Base-by-base conservation (phyloP, 2,888 invertebrate species). In the Colletes collaris region DNA sequence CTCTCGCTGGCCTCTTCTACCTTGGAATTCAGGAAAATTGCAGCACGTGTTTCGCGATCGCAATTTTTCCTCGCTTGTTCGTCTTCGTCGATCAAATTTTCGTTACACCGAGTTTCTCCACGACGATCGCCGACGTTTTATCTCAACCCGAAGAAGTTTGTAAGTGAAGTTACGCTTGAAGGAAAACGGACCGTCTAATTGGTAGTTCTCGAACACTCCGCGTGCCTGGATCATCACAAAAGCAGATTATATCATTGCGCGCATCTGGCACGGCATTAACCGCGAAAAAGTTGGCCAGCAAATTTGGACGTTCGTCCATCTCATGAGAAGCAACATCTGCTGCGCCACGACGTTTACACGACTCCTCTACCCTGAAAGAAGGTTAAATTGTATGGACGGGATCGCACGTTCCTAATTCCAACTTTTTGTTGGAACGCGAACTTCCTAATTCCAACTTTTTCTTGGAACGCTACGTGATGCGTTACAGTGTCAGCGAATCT, bases 281-380 rank as follows among this genome's bases (percentile, higher is more conserved):
- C 78, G 73, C 67, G 55, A 81, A 76, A 87, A 86, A 87, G 87
- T 86, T 86, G 83, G 83, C 73, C 64, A 73, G 78, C 74, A 72
- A 73, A 81, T 79, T 66, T 65, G 79, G 60, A 79, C 76, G 79
- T 78, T 76, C 65, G 75, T 62, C 71, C 74, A 79, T 80, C 79
- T 77, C 75, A 53, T 58, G 74, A 71, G 77, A 77, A 81, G 81
- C 69, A 87, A 87, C 86, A 86, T 87, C 87, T 86, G 86, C 75
- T 59, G 73, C 76, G 35, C 62, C 65, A 13, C 58, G 46, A 59
- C 60, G 4, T 40, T 7, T 40, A 7, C 40, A 40, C 60, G 58
- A 44, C 13, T 74, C 60, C 59, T 58, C 50, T 13, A 68, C 66
- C 83, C 79, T 80, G 78, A 87, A 86, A 27, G 27, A 81, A 79